These are phyloP conservation scores for Anarhynchus alexandrinus DNA, from an alignment of 2,113 vertebrate genomes.

Conservation along the genomic window DNA sequence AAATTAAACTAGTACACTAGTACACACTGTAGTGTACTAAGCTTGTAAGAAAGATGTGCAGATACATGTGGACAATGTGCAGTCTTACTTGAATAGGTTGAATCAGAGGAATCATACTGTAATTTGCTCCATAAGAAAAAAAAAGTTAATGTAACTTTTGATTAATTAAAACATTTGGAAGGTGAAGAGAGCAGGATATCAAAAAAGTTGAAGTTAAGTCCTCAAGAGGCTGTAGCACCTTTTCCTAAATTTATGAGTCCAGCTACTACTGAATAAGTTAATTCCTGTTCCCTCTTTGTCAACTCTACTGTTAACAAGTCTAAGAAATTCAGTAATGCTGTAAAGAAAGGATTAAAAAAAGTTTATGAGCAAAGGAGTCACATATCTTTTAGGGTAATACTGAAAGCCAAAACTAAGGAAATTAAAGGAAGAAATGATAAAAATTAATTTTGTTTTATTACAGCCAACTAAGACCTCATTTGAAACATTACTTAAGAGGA, in stretches of 20 bases:
- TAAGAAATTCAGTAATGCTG: not conserved
- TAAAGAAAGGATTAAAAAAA: not conserved
- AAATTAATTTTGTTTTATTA: not conserved
- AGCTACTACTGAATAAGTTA: not conserved
- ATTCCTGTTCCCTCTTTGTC: not conserved
- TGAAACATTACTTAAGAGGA: not conserved
- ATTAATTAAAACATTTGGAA: not conserved
- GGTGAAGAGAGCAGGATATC: not conserved
- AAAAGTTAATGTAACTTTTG: not conserved
- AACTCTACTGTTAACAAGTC: not conserved
- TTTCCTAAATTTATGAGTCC: not conserved
- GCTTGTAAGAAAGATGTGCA: not conserved
- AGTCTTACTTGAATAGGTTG: not conserved
- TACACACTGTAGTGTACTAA: not conserved
- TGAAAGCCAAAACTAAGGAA: not conserved
- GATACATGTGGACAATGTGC: not conserved
- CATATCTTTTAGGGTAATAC: not conserved
- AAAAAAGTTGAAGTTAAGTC: not conserved
- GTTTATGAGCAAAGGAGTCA: not conserved
- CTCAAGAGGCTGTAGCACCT: not conserved
- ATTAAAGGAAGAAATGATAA: not conserved
- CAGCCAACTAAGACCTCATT: not conserved
- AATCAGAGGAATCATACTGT: not conserved
- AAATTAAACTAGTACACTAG: not conserved
- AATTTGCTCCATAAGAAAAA: not conserved